Evolutionary conservation across 2,888 invertebrate genomes (phyloP).

Genomic region (Campoplex nolae): DNA sequence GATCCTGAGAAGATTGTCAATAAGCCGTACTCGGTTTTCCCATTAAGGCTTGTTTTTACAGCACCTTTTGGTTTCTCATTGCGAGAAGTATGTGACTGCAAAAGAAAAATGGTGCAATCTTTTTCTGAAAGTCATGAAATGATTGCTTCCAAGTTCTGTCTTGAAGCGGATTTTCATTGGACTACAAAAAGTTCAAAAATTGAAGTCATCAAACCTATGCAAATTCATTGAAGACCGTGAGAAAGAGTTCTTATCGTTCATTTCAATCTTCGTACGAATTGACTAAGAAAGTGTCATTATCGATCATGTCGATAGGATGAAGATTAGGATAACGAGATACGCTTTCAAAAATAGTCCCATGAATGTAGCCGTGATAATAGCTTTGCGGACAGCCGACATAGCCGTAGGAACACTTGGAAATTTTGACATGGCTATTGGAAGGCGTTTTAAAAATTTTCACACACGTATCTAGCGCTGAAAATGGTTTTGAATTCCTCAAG

Average conservation of each 20-base stretch:
- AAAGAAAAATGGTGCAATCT: background rate
- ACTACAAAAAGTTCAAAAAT: background rate
- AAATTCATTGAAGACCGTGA: constrained; percentile 51
- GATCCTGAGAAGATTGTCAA: constrained; percentile 6
- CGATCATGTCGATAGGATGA: constrained; percentile 53
- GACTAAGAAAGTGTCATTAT: constrained; percentile 45
- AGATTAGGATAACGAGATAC: constrained; percentile 40
- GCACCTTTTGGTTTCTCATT: background rate
- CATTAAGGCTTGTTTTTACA: constrained; percentile 19
- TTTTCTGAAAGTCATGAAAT: background rate
- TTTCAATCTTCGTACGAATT: constrained; percentile 34
- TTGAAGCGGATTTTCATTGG: background rate
- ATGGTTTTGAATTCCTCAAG: constrained; percentile 81
- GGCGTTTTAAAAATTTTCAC: constrained; percentile 67
- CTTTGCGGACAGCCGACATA: constrained; percentile 45
- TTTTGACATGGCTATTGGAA: background rate
- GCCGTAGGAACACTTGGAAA: constrained; percentile 22
- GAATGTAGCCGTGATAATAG: constrained; percentile 62
- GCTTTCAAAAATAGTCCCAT: constrained; percentile 28
- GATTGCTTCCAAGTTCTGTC: background rate
- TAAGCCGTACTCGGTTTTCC: constrained; percentile 32
- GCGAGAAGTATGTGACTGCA: background rate
- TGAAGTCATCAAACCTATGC: background rate
- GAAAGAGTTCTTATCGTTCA: constrained; percentile 47
- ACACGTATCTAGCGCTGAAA: constrained; percentile 52